phyloP scores from a whole-genome alignment of 2,797 vertebrate species.

The Artibeus lituratus region DNA sequence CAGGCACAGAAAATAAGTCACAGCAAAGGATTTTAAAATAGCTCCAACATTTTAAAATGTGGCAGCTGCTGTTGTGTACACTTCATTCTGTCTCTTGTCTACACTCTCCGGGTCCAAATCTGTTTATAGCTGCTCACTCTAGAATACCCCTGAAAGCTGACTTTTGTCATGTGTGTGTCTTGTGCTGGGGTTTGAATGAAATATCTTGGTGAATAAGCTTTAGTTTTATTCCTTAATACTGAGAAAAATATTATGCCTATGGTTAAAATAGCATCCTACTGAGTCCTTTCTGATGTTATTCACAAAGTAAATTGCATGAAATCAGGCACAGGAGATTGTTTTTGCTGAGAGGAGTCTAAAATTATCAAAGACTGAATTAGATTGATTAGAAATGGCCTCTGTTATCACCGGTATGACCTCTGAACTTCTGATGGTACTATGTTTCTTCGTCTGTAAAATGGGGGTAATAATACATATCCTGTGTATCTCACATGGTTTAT shows the following conservation, averaged over 20 bases:
- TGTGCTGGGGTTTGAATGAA: constrained; percentile 19
- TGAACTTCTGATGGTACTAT: not conserved
- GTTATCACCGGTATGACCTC: not conserved
- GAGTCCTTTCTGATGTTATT: not conserved
- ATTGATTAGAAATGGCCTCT: not conserved
- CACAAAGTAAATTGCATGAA: not conserved
- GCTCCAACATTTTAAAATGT: constrained; percentile 35
- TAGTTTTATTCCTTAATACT: constrained; percentile 24
- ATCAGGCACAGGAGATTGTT: not conserved
- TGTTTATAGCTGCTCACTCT: constrained; percentile 20
- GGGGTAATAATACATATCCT: not conserved
- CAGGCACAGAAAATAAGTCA: constrained; percentile 4
- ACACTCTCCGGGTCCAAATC: not conserved
- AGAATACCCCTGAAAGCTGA: not conserved
- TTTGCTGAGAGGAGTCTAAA: not conserved
- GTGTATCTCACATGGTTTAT: not conserved
- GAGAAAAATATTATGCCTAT: not conserved
- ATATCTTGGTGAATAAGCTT: constrained; percentile 7
- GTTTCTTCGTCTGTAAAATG: constrained; percentile 32
- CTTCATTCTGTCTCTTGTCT: constrained; percentile 34
- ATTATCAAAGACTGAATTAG: not conserved
- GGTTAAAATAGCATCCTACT: not conserved
- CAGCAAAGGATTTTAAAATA: constrained; percentile 44
- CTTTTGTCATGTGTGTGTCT: constrained; percentile 28
- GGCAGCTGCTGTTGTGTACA: constrained; percentile 32